Evolutionary conservation across 2,113 vertebrate species (phyloP).

Genomic region (Crotalus helleri): DNA sequence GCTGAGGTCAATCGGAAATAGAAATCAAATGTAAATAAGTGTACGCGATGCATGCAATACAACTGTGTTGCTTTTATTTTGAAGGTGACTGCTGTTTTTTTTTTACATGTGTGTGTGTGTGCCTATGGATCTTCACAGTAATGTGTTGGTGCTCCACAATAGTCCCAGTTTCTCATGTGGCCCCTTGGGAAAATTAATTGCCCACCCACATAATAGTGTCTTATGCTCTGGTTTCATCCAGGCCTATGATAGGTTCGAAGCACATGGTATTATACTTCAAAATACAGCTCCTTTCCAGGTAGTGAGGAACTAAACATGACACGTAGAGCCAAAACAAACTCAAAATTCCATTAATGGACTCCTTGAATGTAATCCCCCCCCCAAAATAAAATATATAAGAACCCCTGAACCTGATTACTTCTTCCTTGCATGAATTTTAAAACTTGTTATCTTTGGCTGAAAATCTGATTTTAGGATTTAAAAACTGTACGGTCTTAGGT

Average conservation of each 20-base stretch:
- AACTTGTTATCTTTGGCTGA: conserved; percentile 18
- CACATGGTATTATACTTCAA: neutral
- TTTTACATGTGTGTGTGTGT: neutral
- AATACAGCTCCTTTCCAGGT: neutral
- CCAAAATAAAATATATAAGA: neutral
- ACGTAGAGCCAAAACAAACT: neutral
- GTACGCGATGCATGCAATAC: neutral
- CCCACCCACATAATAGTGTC: neutral
- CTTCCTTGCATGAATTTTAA: neutral
- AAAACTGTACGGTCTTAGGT: neutral
- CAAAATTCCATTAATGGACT: neutral
- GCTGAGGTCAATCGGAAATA: neutral
- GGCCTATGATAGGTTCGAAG: neutral
- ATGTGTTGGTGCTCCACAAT: neutral
- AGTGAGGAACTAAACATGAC: neutral
- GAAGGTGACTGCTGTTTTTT: neutral
- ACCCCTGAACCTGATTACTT: neutral
- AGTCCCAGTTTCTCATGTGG: neutral
- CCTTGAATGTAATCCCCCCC: neutral
- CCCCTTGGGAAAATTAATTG: neutral
- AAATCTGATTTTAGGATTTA: conserved; percentile 2
- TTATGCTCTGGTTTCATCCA: neutral
- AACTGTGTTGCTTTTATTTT: neutral
- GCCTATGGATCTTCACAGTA: neutral
- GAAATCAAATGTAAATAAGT: neutral